Percentiles rank a stretch among this genome's conserved stretches.
phyloP scores from a whole-genome alignment of 1,140 invertebrate genomes.

The Lucilia sericata region DNA sequence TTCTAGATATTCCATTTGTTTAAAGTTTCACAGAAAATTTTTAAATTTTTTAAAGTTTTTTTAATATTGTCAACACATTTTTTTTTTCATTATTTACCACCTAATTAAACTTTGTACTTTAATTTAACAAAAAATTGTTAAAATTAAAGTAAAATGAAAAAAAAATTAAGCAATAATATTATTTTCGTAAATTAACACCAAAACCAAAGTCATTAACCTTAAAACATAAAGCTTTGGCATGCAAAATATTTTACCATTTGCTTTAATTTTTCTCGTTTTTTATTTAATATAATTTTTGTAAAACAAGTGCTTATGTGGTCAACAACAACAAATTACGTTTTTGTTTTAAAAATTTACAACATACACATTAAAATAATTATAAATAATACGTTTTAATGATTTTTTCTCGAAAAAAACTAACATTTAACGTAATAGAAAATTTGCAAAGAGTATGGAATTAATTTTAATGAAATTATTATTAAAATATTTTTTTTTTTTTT shows the following conservation, averaged over 20 bases:
- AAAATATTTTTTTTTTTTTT: neutral
- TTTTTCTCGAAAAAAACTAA: neutral
- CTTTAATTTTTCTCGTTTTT: neutral
- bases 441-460: neutral
- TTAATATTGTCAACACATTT: neutral
- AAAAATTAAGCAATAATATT: neutral
- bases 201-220: slow-evolving; percentile 10
- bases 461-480: slow-evolving; percentile 12
- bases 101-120: neutral
- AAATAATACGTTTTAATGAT: slow-evolving; percentile 3
- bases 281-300: neutral
- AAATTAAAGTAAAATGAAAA: neutral
- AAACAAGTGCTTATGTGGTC: slow-evolving; percentile 20
- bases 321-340: neutral
- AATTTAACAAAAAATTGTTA: neutral
- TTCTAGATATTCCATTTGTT: too few relatives aligned
- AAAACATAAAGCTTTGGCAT: neutral
- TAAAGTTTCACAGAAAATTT: too few relatives aligned
- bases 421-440: neutral
- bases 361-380: neutral
- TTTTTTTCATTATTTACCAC: neutral
- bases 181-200: neutral
- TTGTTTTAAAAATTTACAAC: neutral
- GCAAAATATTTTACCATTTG: neutral
- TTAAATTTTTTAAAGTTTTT: too few relatives aligned